Evolutionary conservation across 2,113 vertebrate species (phyloP).

Genomic region (Microcebus lehilahytsara): DNA sequence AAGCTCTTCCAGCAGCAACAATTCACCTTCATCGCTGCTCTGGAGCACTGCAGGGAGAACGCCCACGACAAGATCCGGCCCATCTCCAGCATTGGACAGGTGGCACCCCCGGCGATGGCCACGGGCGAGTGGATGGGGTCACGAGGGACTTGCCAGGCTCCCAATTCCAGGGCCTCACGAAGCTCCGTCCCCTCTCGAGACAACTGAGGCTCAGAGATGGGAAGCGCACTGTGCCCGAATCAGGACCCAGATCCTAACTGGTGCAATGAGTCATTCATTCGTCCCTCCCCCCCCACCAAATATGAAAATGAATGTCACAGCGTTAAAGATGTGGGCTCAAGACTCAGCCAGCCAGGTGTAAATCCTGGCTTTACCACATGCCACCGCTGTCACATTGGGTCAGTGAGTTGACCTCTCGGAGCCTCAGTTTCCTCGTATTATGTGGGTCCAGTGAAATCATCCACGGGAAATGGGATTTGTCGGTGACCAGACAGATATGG

Average conservation of each 20-base stretch:
- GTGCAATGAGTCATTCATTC: background rate
- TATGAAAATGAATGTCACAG: no score
- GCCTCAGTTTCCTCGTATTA: background rate
- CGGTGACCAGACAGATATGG: background rate
- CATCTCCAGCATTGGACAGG: conserved; percentile 85
- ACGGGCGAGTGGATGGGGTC: accelerated
- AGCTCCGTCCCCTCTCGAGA: accelerated
- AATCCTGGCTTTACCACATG: background rate
- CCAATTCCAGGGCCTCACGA: background rate
- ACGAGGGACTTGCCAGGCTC: background rate
- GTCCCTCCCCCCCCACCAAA: accelerated
- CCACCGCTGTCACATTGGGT: background rate
- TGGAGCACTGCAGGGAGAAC: conserved; percentile 83
- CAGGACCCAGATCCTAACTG: background rate
- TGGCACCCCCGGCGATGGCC: accelerated
- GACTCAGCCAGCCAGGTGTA: background rate
- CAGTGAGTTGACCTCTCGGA: background rate
- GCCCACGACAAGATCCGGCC: conserved; percentile 83
- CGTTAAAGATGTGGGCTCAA: accelerated
- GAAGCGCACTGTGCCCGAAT: background rate
- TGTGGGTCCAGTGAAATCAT: accelerated
- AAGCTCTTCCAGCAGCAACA: conserved; percentile 90
- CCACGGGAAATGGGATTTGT: background rate
- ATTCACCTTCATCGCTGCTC: conserved; percentile 83
- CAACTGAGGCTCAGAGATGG: background rate